Conservation (phyloP, 2,797 vertebrate species). For the Chaetophractus vellerosus region DNA sequence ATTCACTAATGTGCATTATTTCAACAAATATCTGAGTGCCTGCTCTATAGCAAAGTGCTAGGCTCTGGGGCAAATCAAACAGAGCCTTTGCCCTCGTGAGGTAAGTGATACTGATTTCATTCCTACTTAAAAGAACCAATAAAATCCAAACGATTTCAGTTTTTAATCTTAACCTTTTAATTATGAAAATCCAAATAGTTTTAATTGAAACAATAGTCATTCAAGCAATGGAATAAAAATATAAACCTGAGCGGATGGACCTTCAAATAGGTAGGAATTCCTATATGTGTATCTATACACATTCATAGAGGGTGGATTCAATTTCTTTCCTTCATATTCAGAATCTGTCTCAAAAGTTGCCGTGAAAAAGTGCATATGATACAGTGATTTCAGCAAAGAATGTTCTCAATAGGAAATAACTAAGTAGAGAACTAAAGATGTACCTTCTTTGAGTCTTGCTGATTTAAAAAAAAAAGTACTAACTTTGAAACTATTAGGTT, state of each 20-base stretch:
- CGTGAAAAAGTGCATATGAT: slow-evolving; percentile 26
- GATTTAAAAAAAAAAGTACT: background rate
- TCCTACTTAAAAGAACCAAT: background rate
- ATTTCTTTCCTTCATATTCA: slow-evolving; percentile 34
- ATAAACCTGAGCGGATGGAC: background rate
- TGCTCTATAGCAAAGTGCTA: background rate
- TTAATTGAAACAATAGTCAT: background rate
- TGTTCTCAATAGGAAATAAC: slow-evolving; percentile 31
- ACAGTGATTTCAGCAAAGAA: background rate
- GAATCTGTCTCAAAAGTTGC: background rate
- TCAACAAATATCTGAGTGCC: background rate
- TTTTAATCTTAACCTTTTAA: background rate
- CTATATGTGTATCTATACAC: background rate
- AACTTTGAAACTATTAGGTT: slow-evolving; percentile 71
- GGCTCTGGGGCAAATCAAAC: background rate
- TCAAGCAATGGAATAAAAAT: background rate
- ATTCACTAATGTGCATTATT: background rate
- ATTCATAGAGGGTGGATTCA: background rate
- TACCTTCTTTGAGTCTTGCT: slow-evolving; percentile 4
- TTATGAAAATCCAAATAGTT: background rate
- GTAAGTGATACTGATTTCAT: background rate
- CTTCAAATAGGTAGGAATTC: slow-evolving; percentile 33
- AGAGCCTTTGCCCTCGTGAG: background rate
- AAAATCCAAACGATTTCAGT: background rate
- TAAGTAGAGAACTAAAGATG: background rate